Percentiles rank a stretch among this genome's conserved stretches.
Evolutionary conservation across 1,140 invertebrate species (phyloP).

Genomic region (Phortica variegata): DNA sequence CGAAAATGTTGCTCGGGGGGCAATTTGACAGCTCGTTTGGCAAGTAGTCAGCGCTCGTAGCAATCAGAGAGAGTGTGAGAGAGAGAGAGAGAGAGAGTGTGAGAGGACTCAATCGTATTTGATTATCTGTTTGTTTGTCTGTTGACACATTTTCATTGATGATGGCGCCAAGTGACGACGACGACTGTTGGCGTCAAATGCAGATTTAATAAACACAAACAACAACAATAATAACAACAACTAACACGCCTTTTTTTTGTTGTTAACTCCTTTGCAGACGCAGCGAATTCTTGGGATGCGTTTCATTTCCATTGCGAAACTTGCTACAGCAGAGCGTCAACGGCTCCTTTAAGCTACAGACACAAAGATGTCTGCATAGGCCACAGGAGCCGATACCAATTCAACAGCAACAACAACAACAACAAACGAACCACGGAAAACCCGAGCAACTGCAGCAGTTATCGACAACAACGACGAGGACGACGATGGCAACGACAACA

Average conservation of each 20-base stretch:
- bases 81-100: too few relatives aligned
- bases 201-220: conserved; percentile 6
- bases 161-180: too few relatives aligned
- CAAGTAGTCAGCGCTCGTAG: too few relatives aligned
- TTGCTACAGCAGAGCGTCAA: conserved; percentile 61
- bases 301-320: conserved; percentile 73
- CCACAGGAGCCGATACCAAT: conserved; percentile 12
- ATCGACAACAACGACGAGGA: conserved; percentile 6
- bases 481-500: conserved; percentile 22
- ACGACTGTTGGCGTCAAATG: too few relatives aligned
- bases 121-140: too few relatives aligned
- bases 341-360: conserved; percentile 62
- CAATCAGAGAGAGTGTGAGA: too few relatives aligned
- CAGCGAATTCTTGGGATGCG: conserved; percentile 78
- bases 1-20: too few relatives aligned
- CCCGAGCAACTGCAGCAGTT: neutral
- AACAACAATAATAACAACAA: too few relatives aligned
- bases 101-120: too few relatives aligned
- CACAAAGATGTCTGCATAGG: conserved; percentile 46
- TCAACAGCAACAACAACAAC: neutral
- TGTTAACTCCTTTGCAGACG: conserved; percentile 59
- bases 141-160: too few relatives aligned
- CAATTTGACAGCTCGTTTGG: too few relatives aligned
- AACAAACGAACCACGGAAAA: neutral
- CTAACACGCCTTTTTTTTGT: conserved; percentile 47